Evolutionary conservation across 2,888 invertebrate genomes (phyloP).

Genomic region (Sepioteuthis lessoniana): DNA sequence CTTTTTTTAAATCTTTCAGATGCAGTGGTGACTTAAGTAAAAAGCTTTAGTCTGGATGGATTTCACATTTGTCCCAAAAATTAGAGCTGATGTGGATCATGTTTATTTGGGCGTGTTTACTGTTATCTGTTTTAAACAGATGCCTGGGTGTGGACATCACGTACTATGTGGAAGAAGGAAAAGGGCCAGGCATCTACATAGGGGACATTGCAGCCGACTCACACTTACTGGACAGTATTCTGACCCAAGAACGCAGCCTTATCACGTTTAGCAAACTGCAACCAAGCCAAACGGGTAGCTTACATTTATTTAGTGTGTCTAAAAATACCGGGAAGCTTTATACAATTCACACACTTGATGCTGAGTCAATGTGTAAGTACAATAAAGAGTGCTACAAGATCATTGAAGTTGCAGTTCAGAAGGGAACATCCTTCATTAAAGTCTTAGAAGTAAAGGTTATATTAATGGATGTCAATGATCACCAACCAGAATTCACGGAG

Average conservation of each 20-base stretch:
- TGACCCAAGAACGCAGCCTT: neutral
- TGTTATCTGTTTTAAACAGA: neutral
- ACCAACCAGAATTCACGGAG: neutral
- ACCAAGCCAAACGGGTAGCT: neutral
- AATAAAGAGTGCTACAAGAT: conserved; percentile 14
- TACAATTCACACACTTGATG: neutral
- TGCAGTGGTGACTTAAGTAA: neutral
- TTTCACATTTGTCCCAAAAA: neutral
- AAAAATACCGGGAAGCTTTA: neutral
- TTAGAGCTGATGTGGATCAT: neutral
- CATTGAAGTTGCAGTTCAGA: neutral
- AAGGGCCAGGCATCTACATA: neutral
- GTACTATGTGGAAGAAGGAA: neutral
- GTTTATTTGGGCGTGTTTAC: neutral
- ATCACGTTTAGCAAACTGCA: neutral
- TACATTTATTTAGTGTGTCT: neutral
- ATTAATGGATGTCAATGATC: neutral
- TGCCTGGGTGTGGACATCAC: neutral
- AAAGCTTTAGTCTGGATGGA: neutral
- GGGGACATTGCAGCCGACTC: neutral
- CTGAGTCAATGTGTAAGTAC: neutral
- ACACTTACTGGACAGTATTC: neutral
- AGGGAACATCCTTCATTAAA: neutral
- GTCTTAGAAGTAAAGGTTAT: neutral
- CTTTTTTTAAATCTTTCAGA: neutral